These are phyloP conservation scores for Trichosurus vulpecula DNA, from an alignment of 2,797 vertebrate species.

Conservation along the genomic window DNA sequence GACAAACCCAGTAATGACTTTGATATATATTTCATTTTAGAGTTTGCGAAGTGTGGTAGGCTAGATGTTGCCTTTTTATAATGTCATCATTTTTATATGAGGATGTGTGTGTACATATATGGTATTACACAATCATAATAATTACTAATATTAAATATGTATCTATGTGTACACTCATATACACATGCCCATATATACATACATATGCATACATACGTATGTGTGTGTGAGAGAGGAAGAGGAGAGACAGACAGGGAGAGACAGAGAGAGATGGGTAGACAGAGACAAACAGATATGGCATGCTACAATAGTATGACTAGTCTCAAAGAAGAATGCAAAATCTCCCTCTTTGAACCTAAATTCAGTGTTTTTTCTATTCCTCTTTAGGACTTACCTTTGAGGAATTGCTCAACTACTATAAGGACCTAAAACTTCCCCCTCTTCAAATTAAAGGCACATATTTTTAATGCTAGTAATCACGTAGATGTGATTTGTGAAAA, in stretches of 20 bases:
- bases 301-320: background rate
- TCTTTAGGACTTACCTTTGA: background rate
- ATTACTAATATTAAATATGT: background rate
- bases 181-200: no score
- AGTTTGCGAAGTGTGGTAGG: background rate
- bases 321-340: background rate
- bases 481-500: background rate
- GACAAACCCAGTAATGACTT: background rate
- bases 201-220: no score
- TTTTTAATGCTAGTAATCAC: background rate
- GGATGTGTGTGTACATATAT: no score
- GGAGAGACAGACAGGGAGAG: no score
- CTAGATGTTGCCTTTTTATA: background rate
- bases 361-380: background rate
- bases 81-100: background rate
- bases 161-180: background rate
- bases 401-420: background rate
- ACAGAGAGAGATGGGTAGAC: background rate
- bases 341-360: background rate
- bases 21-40: background rate
- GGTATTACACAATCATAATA: background rate
- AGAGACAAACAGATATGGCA: background rate
- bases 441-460: background rate
- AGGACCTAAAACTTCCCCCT: background rate
- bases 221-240: no score